Evolutionary conservation across 2,888 invertebrate genomes (phyloP).

Genomic region (Volucella zonaria): DNA sequence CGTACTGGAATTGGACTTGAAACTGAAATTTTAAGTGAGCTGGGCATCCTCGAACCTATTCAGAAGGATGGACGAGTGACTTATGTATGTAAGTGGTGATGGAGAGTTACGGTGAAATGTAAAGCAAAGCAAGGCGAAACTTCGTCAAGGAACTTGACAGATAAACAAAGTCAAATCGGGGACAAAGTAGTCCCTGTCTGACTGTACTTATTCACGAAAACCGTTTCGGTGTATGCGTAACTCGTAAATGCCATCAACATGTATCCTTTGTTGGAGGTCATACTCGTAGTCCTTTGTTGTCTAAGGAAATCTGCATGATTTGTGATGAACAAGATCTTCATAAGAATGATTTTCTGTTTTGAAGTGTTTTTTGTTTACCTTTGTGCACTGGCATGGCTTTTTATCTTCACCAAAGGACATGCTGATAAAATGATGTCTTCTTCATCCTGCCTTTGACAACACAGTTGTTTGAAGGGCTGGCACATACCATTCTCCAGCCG

Average conservation of each 20-base stretch:
- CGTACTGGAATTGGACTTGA: constrained; percentile 48
- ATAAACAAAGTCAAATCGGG: constrained; percentile 18
- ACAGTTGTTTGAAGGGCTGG: constrained; percentile 40
- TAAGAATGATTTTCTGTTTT: constrained; percentile 41
- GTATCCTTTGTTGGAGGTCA: constrained; percentile 46
- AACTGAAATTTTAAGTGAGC: constrained; percentile 30
- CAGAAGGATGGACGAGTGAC: constrained; percentile 3
- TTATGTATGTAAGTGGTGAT: constrained; percentile 23
- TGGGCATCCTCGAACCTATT: constrained; percentile 60
- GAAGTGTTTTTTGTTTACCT: constrained; percentile 45
- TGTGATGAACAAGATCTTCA: constrained; percentile 44
- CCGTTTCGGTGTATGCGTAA: not conserved
- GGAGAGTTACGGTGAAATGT: not conserved
- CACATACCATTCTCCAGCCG: not conserved
- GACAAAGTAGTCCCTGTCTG: not conserved
- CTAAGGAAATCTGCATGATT: constrained; percentile 38
- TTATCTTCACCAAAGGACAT: constrained; percentile 21
- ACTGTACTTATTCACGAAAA: not conserved
- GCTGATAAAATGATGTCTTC: constrained; percentile 55
- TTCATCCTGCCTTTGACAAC: constrained; percentile 62
- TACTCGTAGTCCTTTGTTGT: constrained; percentile 38
- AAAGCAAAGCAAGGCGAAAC: not conserved
- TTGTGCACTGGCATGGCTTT: constrained; percentile 18
- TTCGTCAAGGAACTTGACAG: constrained; percentile 46
- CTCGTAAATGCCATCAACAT: constrained; percentile 56